Base-by-base conservation (phyloP, 2,888 invertebrate species). In the Napeogenes inachia region DNA sequence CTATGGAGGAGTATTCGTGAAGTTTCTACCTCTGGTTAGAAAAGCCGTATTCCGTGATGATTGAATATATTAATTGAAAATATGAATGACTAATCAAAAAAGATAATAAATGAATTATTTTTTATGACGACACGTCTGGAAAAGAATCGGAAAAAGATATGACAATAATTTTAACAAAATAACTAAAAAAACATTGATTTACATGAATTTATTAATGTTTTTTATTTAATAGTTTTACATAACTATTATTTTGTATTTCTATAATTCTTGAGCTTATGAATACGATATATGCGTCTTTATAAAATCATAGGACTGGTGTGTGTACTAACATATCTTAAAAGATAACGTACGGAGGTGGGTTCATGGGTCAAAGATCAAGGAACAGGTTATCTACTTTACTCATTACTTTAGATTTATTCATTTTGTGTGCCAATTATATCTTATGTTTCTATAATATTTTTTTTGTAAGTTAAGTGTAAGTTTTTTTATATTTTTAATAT, bases 21-120 rank as follows among this genome's bases (percentile, higher is more conserved):
- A 78, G 21, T 79, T 84, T 63, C 62, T 89, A 46, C 90, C 90
- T 0, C 70, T 89, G 0, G 85, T 90, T 0, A 89, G 89, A 0
- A 85, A 81, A 67, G 82, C 81, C 0, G 89, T 90, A 0, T 88
- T 88, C 60, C 71, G 66, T 60, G 76, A 66, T 21, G 45, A 56
- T 8, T 62, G 46, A 60, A 60, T 12, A 42, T 2, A 38, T 38
- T 12, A 12, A 6, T 21, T 21, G 21, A 42, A 30, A 45, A 59
- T 53, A 60, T 13, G 4, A 21, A 54, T 35, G 12, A 21, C 1
- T 21, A 21, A 21, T 21, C 1, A 1, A 21, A 21, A 1, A 21
- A 21, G 1, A 21, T 21, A 21, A 21, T 21, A 21, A 21, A 1
- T 21, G 21, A 21, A 21, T 21, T 21, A 21, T 21, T 21, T 21